Conservation (phyloP, 2,797 vertebrate genomes). For the Syndactyla subalaris region DNA sequence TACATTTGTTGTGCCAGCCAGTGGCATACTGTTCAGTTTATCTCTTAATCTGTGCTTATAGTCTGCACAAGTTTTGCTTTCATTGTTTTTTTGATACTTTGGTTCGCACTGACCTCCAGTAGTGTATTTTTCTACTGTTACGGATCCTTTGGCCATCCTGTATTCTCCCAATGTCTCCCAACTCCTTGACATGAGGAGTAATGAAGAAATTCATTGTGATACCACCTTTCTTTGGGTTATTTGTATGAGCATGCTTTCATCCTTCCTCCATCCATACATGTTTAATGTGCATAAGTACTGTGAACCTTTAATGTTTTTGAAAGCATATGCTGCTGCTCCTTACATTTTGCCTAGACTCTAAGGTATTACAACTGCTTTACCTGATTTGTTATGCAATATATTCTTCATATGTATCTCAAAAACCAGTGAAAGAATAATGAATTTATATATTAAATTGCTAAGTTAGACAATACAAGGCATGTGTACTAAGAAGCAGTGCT, state of each 20-base stretch:
- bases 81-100: not conserved
- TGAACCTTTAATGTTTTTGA: not conserved
- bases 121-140: not conserved
- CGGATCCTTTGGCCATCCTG: not conserved
- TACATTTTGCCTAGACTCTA: not conserved
- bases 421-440: not conserved
- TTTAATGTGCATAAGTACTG: not conserved
- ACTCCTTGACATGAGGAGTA: not conserved
- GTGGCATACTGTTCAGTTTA: not conserved
- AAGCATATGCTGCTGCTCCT: not conserved
- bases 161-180: not conserved
- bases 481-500: not conserved
- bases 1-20: not conserved
- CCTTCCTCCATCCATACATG: not conserved
- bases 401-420: not conserved
- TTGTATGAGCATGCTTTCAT: not conserved
- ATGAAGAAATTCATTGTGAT: not conserved
- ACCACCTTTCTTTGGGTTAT: not conserved
- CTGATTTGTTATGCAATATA: not conserved
- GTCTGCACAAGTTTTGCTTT: not conserved
- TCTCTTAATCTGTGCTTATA: not conserved
- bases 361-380: not conserved
- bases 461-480: not conserved
- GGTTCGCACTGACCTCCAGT: not conserved
- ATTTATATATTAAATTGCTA: not conserved